phyloP scores from a whole-genome alignment of 2,888 invertebrate species.

The Acanthosepion lycidas region DNA sequence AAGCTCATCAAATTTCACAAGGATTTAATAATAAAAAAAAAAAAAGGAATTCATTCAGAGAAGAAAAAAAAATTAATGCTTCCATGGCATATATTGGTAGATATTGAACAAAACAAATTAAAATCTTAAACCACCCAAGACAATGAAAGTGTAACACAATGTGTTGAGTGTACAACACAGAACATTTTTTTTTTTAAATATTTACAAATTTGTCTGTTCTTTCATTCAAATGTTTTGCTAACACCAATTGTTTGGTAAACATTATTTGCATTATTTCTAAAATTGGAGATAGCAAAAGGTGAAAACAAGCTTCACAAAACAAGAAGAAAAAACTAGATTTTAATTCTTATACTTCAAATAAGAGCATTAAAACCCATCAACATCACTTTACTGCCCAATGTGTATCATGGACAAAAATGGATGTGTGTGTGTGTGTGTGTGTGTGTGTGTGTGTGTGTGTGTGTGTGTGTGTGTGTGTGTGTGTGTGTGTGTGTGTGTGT shows the following conservation, averaged over 20 bases:
- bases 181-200: background rate
- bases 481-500: too few relatives aligned
- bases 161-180: background rate
- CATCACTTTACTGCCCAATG: too few relatives aligned
- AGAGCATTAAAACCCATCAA: too few relatives aligned
- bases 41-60: too few relatives aligned
- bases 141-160: background rate
- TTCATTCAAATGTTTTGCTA: background rate
- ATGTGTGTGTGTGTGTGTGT: too few relatives aligned
- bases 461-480: too few relatives aligned
- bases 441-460: too few relatives aligned
- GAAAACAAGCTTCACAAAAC: background rate
- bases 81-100: too few relatives aligned
- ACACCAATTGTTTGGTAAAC: background rate
- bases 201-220: background rate
- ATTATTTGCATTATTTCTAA: background rate
- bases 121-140: background rate
- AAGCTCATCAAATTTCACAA: background rate
- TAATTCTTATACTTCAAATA: background rate
- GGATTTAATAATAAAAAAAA: too few relatives aligned
- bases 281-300: background rate
- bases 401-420: too few relatives aligned
- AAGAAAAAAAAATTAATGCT: too few relatives aligned
- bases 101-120: too few relatives aligned
- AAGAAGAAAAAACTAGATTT: background rate